Evolutionary conservation across 2,797 vertebrate genomes (phyloP).

Genomic region (Semotilus atromaculatus): DNA sequence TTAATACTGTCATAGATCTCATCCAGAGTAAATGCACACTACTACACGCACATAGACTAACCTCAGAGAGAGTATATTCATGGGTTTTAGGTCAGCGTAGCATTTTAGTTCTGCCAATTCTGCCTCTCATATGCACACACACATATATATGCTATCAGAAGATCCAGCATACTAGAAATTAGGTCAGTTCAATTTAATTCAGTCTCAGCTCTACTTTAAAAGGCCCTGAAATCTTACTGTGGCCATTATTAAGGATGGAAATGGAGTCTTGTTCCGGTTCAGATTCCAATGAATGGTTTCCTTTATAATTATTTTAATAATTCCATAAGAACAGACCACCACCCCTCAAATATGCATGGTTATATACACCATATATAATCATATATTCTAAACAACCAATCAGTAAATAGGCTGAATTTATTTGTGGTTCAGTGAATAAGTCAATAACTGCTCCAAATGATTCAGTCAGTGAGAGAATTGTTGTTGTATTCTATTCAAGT

Average conservation of each 20-base stretch:
- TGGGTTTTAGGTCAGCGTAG: constrained; percentile 26
- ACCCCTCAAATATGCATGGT: not conserved
- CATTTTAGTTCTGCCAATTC: constrained; percentile 13
- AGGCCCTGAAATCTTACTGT: not conserved
- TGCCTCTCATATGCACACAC: not conserved
- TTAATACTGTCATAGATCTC: constrained; percentile 11
- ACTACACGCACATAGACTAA: not conserved
- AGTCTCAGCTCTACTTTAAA: constrained; percentile 4
- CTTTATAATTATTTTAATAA: not conserved
- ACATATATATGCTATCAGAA: not conserved
- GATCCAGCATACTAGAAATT: constrained; percentile 6
- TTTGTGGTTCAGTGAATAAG: not conserved
- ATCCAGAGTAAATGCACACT: constrained; percentile 5
- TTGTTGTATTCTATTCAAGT: not conserved
- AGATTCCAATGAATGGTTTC: not conserved
- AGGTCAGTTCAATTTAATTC: constrained; percentile 30
- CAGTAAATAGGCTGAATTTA: not conserved
- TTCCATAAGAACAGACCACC: constrained; percentile 3
- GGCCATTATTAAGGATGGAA: not conserved
- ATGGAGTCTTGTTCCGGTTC: not conserved
- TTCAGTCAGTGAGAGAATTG: not conserved
- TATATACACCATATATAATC: constrained; percentile 1
- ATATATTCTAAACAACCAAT: not conserved
- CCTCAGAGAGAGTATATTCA: not conserved
- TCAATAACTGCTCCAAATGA: not conserved